phyloP scores from a whole-genome alignment of 2,113 vertebrate species.

The Tychaedon coryphoeus region DNA sequence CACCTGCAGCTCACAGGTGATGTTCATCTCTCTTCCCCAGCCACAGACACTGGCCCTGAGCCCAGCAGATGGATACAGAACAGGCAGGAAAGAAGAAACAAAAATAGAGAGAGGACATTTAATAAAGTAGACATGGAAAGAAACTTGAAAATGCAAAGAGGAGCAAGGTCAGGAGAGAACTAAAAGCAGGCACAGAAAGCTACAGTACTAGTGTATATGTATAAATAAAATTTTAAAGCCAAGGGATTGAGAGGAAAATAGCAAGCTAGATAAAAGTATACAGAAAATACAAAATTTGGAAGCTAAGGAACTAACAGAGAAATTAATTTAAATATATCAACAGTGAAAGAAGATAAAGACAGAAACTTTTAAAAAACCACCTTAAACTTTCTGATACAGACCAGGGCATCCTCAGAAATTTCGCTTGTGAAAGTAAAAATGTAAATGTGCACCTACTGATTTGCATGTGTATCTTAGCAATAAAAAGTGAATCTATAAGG shows the following conservation, averaged over 20 bases:
- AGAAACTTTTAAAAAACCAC: neutral
- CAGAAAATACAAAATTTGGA: neutral
- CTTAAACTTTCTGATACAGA: neutral
- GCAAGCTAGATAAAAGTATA: neutral
- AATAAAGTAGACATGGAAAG: neutral
- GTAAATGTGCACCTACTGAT: neutral
- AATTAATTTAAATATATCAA: neutral
- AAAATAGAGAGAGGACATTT: neutral
- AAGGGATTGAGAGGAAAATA: neutral
- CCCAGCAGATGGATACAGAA: neutral
- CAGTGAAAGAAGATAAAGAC: neutral
- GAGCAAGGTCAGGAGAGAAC: neutral
- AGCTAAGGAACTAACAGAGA: neutral
- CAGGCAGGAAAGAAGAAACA: neutral
- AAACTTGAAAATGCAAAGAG: neutral
- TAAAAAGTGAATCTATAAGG: neutral
- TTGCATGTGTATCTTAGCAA: neutral
- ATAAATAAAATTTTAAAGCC: neutral
- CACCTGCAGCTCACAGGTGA: neutral
- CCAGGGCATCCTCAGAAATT: neutral
- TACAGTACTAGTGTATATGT: neutral
- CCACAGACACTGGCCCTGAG: neutral
- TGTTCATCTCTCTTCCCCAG: neutral
- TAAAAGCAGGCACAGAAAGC: neutral
- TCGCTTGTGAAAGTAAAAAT: neutral